These are phyloP conservation scores for Caenorhabditis briggsae DNA, from an alignment of 1,140 invertebrate genomes.

Conservation along the genomic window DNA sequence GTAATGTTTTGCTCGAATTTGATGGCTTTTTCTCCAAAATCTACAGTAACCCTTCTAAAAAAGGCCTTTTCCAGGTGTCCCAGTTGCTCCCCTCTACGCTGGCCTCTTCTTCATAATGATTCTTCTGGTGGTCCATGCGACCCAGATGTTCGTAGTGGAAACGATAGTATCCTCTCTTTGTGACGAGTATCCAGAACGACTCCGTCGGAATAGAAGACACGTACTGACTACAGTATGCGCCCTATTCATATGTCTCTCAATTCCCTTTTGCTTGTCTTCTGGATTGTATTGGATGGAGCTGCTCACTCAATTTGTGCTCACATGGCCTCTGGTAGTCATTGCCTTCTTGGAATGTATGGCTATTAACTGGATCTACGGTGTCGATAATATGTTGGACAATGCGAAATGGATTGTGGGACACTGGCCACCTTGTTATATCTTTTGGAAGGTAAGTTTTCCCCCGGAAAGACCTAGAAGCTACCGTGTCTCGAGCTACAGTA, in stretches of 20 bases:
- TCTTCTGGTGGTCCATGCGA: conserved; percentile 90
- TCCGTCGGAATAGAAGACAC: conserved; percentile 74
- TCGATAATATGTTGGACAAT: conserved; percentile 77
- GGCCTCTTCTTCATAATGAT: conserved; percentile 93
- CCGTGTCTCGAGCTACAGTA: no score
- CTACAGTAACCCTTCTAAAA: no score
- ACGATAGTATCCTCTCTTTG: conserved; percentile 76
- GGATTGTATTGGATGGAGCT: conserved; percentile 77
- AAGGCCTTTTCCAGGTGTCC: conserved; percentile 82
- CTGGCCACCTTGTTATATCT: conserved; percentile 71
- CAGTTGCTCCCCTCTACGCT: conserved; percentile 89
- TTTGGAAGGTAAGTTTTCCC: conserved; percentile 44
- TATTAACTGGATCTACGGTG: conserved; percentile 73
- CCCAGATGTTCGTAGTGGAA: conserved; percentile 77
- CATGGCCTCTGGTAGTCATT: conserved; percentile 76
- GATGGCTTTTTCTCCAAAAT: no score
- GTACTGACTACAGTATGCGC: conserved; percentile 73
- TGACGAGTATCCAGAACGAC: conserved; percentile 75
- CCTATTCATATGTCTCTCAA: conserved; percentile 70
- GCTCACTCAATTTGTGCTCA: conserved; percentile 73
- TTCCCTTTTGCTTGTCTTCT: conserved; percentile 72
- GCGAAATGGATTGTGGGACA: conserved; percentile 74
- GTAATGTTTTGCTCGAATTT: no score
- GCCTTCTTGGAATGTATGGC: conserved; percentile 77
- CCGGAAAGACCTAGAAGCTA: not conserved